These are phyloP conservation scores for Gopherus flavomarginatus DNA, from an alignment of 2,113 vertebrate genomes.

Conservation along the genomic window DNA sequence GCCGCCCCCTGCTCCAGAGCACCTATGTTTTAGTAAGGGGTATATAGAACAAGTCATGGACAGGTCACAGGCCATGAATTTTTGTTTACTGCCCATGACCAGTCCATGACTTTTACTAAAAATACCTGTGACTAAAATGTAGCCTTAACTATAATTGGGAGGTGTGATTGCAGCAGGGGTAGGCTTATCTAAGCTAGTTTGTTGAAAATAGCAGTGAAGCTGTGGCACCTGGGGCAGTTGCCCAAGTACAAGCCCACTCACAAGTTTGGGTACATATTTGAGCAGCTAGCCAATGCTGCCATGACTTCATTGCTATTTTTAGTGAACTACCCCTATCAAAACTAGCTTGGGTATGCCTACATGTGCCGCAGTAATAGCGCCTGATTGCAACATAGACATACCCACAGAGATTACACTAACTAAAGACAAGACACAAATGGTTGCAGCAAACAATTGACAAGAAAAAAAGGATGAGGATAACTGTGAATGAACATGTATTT, in stretches of 20 bases:
- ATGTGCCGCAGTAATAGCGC: background rate
- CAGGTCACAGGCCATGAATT: no score
- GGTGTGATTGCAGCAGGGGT: background rate
- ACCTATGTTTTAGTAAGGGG: no score
- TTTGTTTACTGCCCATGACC: no score
- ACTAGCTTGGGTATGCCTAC: background rate
- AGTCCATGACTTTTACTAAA: no score
- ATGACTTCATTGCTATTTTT: background rate
- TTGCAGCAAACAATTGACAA: background rate
- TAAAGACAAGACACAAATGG: background rate
- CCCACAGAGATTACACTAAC: background rate
- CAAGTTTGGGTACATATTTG: background rate
- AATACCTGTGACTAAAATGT: no score
- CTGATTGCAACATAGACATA: background rate
- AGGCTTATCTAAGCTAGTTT: background rate
- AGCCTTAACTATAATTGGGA: no score
- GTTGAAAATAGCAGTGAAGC: background rate
- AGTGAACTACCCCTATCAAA: background rate
- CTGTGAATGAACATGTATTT: background rate
- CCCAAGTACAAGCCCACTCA: background rate
- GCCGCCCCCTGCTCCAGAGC: no score
- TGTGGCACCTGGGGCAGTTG: background rate
- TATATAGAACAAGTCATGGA: no score
- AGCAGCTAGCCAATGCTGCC: background rate
- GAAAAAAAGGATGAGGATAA: background rate